phyloP scores from a whole-genome alignment of 2,888 invertebrate species.

The Cephus pygmeus region DNA sequence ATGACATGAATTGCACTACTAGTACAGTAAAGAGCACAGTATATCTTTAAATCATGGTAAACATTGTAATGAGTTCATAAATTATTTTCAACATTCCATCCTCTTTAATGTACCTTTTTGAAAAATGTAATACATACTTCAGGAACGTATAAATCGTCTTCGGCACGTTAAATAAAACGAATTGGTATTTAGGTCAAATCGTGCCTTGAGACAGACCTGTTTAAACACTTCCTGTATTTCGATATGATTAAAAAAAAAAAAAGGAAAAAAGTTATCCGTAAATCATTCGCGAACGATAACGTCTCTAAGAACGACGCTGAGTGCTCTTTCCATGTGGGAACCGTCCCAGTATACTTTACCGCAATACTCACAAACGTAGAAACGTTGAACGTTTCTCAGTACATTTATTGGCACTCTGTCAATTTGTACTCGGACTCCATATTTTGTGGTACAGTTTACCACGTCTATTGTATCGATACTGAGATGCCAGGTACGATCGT shows the following conservation, averaged over 20 bases:
- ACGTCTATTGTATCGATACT: constrained; percentile 61
- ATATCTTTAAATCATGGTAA: not conserved
- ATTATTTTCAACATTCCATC: not conserved
- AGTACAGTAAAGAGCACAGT: not conserved
- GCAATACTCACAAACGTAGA: constrained; percentile 78
- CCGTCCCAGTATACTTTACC: constrained; percentile 83
- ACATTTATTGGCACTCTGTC: constrained; percentile 67
- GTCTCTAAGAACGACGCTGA: constrained; percentile 38
- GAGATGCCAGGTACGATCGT: constrained; percentile 52
- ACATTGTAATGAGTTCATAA: not conserved
- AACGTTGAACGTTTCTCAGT: constrained; percentile 67
- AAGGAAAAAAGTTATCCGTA: not conserved
- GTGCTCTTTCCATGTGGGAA: constrained; percentile 50
- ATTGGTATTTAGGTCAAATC: not conserved
- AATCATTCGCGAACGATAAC: constrained; percentile 30
- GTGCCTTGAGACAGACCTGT: not conserved
- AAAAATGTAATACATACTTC: not conserved
- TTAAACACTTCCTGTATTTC: not conserved
- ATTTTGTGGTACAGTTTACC: constrained; percentile 67
- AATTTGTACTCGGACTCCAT: constrained; percentile 71
- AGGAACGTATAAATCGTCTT: not conserved
- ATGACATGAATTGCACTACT: not conserved
- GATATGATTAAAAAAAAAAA: not conserved
- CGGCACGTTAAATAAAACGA: not conserved
- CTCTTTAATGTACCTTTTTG: not conserved